Evolutionary conservation across 2,797 vertebrate genomes (phyloP), one percentile per base, ranked within the genome.

Genomic region (Enoplosus armatus): DNA sequence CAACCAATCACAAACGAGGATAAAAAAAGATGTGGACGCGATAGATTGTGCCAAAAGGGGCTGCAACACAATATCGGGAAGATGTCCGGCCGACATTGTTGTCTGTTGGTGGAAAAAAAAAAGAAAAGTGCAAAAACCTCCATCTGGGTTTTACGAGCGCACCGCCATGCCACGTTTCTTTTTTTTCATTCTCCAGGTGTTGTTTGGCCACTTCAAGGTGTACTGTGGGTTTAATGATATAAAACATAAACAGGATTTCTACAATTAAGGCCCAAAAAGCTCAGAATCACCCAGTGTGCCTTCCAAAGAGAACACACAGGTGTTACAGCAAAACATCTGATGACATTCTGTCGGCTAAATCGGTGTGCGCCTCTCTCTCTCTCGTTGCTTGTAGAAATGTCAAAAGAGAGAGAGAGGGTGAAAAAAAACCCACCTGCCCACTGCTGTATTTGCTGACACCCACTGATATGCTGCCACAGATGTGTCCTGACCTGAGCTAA

Each of bases 141-240:
- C 60, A 85, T 82, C 85, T 84, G 73, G 41, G 7, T 72, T 87
- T 88, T 73, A 87, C 45, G 14, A 61, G 70, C 33, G 50, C 56
- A 82, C 75, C 31, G 66, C 12, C 24, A 56, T 66, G 53, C 41
- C n/a, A 20, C 22, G n/a, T n/a, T n/a, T n/a, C n/a, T 39, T 39
- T 66, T 48, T 63, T 61, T 55, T 43, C 8, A 68, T 80, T 60
- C 33, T 62, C 48, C 84, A 78, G 76, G 75, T 86, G 86, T 72
- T 82, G 39, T 81, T 78, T 59, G 54, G 67, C 11, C 66, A 51
- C 63, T 64, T 77, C 55, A 62, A 50, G 45, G 68, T 75, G 51
- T 41, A 64, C 56, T n/a, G 20, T 72, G 80, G 50, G 9, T 80
- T 77, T 82, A 62, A 87, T 84, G 80, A 67, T 53, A 39, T 31